These are phyloP conservation scores for Ochropacha duplaris DNA, from an alignment of 2,888 invertebrate genomes.

Conservation along the genomic window DNA sequence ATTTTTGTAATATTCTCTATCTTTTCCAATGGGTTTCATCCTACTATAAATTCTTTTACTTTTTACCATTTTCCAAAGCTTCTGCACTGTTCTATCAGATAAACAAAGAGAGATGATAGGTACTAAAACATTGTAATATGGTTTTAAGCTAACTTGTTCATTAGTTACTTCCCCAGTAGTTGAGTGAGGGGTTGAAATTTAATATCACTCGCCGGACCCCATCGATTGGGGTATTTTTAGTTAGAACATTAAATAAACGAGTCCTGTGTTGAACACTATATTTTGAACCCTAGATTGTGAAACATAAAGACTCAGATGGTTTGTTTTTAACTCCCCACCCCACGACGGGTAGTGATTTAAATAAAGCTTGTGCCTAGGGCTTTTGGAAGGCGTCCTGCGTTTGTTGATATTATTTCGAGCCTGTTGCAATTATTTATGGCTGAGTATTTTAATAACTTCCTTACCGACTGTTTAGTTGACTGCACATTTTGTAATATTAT, in stretches of 20 bases:
- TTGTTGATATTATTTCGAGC: no score
- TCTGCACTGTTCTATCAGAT: no score
- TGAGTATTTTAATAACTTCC: neutral
- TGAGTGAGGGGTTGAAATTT: neutral
- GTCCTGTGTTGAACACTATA: neutral
- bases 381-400: neutral
- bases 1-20: no score
- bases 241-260: neutral
- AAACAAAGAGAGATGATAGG: neutral
- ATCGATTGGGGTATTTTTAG: neutral
- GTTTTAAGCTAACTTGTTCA: neutral
- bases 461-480: neutral
- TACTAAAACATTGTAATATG: neutral
- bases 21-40: no score
- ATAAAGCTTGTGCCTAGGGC: neutral
- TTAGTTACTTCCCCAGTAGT: neutral
- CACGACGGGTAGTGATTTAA: neutral
- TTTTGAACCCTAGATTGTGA: neutral
- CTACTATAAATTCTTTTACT: no score
- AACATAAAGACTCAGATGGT: neutral
- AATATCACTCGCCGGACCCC: neutral
- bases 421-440: no score
- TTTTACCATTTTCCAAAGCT: no score
- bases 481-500: no score
- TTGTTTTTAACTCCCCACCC: neutral